A percentile compares a stretch with the other conserved stretches of the same genome.
These are phyloP conservation scores for Metridium senile DNA, from an alignment of 92 coral and sea anemone species.

Conservation along the genomic window DNA sequence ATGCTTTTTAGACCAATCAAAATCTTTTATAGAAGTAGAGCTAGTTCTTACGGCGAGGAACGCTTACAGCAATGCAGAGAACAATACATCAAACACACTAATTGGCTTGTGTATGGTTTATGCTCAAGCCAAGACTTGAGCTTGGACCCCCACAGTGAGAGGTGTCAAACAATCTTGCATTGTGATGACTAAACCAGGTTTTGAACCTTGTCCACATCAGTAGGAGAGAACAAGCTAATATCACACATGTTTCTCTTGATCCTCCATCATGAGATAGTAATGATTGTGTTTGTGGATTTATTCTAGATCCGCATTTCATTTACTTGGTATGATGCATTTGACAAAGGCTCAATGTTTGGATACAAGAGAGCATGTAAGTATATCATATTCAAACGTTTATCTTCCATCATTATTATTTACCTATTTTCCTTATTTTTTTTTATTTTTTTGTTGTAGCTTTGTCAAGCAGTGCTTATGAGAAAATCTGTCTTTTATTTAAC, in stretches of 20 bases:
- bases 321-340: conserved; percentile 98
- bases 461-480: conserved; percentile 84
- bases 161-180: too few relatives aligned
- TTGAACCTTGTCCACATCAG: too few relatives aligned
- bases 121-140: too few relatives aligned
- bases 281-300: not conserved
- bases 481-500: conserved; percentile 86
- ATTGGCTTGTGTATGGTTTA: too few relatives aligned
- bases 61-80: too few relatives aligned
- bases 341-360: conserved; percentile 93
- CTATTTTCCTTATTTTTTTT: not conserved
- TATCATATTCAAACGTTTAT: not conserved
- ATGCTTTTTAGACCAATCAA: too few relatives aligned
- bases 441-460: conserved; percentile 45
- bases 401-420: not conserved
- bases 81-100: too few relatives aligned
- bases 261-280: not conserved
- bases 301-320: conserved; percentile 88
- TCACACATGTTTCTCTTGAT: not conserved
- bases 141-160: too few relatives aligned
- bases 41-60: too few relatives aligned
- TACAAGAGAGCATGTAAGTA: conserved; percentile 85
- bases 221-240: too few relatives aligned
- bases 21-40: too few relatives aligned
- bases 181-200: too few relatives aligned